Percentiles rank a stretch among this genome's conserved stretches.
These are phyloP conservation scores for Hipparchia sbordonii DNA, from an alignment of 2,888 invertebrate genomes.

Conservation along the genomic window DNA sequence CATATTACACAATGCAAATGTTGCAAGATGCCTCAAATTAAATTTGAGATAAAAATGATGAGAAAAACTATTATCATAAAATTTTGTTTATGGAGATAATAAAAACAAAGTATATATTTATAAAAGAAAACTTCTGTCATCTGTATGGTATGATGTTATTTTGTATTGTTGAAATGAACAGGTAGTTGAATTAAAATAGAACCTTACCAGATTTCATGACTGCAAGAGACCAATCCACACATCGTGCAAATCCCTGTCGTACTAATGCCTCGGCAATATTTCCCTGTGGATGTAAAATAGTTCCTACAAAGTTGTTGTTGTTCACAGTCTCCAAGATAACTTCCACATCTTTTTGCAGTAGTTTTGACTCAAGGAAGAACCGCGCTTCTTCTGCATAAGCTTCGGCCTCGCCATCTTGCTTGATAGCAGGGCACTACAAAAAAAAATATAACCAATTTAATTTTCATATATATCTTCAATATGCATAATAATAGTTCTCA, in stretches of 20 bases:
- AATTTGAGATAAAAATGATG: neutral
- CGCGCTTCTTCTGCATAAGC: conserved; percentile 93
- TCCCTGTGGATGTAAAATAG: conserved; percentile 94
- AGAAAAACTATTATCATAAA: neutral
- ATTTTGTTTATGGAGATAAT: no score
- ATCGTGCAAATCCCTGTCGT: conserved; percentile 95
- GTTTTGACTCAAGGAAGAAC: conserved; percentile 94
- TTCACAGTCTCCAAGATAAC: conserved; percentile 95
- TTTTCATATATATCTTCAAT: neutral
- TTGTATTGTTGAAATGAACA: no score
- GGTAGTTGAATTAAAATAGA: conserved; percentile 3
- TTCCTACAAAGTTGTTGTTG: conserved; percentile 96
- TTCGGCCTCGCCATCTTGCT: conserved; percentile 88
- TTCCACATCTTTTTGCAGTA: conserved; percentile 95
- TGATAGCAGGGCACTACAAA: conserved; percentile 88
- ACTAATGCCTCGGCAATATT: conserved; percentile 97
- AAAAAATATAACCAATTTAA: conserved; percentile 35
- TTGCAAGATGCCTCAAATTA: neutral
- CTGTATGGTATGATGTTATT: no score
- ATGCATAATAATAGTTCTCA: no score
- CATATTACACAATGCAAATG: neutral
- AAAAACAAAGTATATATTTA: no score
- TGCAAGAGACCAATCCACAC: conserved; percentile 82
- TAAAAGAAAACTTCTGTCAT: no score
- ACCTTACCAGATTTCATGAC: conserved; percentile 73